Evolutionary conservation across 2,888 invertebrate species (phyloP), one percentile per base, ranked within the genome.

Genomic region (Eupithecia exiguata): DNA sequence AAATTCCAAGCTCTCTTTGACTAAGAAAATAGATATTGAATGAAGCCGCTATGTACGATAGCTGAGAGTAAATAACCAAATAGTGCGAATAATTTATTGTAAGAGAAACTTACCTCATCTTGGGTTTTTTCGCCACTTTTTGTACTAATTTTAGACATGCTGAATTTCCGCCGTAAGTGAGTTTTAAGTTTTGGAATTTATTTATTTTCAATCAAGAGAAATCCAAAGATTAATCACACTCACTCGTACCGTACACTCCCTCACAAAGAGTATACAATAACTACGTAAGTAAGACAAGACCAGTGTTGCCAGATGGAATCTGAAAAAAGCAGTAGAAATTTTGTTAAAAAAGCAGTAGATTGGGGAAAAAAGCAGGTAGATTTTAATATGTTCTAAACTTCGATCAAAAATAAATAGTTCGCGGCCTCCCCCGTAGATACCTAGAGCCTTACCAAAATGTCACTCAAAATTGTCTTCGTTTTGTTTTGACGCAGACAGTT

Each of bases 91-190:
- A 25, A 1, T 40, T 66, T 36, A n/a, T 66, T 16, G 70, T 61
- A 35, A 74, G 49, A 69, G 62, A 71, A 73, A 81, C 89, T 92
- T 91, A 97, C 97, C 95, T 97, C 96, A 90, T 97, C 97, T 85
- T 96, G 96, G 74, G 95, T 95, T 82, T 95, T 95, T 84, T 96
- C 92, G 25, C 91, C 91, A 74, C 86, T 87, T 82, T 92, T 92
- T 38, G 91, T 88, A 78, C 84, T 81, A 69, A 87, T 82, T 82
- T 89, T 87, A 36, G 92, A 91, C 92, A 93, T 92, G 77, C 80
- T 89, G 72, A 71, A 25, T 14, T 62, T 62, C 35, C 7, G 35
- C 38, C 21, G 30, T 9, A n/a, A 67, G 3, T 38, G 58, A 38
- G 18, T 68, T 43, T 5, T 53, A 30, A 62, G 65, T 36, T 61